These are phyloP conservation scores for Urocolius indicus DNA, from an alignment of 2,113 vertebrate genomes.

Conservation along the genomic window DNA sequence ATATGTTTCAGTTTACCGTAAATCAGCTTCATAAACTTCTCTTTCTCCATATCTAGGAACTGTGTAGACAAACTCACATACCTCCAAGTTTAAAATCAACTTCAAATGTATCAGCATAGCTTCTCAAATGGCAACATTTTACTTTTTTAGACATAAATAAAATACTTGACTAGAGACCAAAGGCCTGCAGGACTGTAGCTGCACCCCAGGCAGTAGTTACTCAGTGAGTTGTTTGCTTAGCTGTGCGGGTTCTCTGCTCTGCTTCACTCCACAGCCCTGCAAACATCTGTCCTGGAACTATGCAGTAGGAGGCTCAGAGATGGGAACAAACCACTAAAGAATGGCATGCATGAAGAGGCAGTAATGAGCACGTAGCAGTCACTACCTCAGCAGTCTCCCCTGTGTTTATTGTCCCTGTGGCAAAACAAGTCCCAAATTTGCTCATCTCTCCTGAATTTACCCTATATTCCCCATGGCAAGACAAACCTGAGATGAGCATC, in stretches of 20 bases:
- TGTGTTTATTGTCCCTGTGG: not conserved
- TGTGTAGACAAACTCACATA: not conserved
- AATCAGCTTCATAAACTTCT: not conserved
- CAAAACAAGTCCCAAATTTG: not conserved
- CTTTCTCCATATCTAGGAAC: not conserved
- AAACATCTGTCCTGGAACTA: conserved; percentile 55
- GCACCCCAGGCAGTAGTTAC: not conserved
- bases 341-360: conserved; percentile 34
- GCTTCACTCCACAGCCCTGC: conserved; percentile 33
- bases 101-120: not conserved
- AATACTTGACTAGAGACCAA: not conserved
- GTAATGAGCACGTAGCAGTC: conserved; percentile 13
- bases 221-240: not conserved
- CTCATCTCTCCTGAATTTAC: not conserved
- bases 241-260: conserved; percentile 16
- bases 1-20: not conserved
- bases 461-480: not conserved
- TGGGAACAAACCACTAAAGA: conserved; percentile 47
- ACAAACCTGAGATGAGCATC: not conserved
- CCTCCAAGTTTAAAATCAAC: not conserved
- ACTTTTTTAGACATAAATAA: not conserved
- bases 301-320: conserved; percentile 50
- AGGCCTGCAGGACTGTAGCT: not conserved
- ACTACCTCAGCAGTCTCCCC: not conserved
- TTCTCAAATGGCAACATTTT: not conserved